These are phyloP conservation scores for Lasioglossum baleicum DNA, from an alignment of 1,140 invertebrate species.

Conservation along the genomic window DNA sequence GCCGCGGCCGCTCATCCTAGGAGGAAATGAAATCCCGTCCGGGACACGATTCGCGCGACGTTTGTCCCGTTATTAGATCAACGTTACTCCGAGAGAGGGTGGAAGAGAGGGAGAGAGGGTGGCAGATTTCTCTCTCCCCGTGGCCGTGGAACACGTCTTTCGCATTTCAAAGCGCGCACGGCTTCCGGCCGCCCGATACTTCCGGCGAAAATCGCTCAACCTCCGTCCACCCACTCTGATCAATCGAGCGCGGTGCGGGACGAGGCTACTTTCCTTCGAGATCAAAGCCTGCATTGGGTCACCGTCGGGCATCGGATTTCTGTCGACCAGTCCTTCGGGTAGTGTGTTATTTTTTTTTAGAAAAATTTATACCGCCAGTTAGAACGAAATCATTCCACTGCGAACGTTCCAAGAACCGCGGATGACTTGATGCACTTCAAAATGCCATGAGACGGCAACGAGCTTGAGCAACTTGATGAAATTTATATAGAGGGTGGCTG, in stretches of 20 bases:
- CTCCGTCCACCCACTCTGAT: neutral
- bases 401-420: too few species aligned
- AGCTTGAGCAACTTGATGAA: too few species aligned
- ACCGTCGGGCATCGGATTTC: neutral
- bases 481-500: too few species aligned
- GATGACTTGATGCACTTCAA: too few species aligned
- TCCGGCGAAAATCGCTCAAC: conserved; percentile 9
- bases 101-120: conserved; percentile 34
- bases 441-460: too few species aligned
- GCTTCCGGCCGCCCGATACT: conserved; percentile 8
- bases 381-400: too few species aligned
- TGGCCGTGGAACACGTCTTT: conserved; percentile 59
- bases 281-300: neutral
- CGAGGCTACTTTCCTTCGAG: neutral
- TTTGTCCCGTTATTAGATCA: conserved; percentile 71
- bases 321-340: too few species aligned
- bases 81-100: conserved; percentile 60
- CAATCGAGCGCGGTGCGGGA: neutral
- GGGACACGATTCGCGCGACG: conserved; percentile 65
- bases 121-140: neutral
- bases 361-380: too few species aligned
- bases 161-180: conserved; percentile 52
- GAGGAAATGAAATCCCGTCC: conserved; percentile 70
- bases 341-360: too few species aligned
- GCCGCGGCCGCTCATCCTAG: conserved; percentile 43